Base-by-base conservation (phyloP, 1,140 invertebrate species). In the Drosophila grimshawi region DNA sequence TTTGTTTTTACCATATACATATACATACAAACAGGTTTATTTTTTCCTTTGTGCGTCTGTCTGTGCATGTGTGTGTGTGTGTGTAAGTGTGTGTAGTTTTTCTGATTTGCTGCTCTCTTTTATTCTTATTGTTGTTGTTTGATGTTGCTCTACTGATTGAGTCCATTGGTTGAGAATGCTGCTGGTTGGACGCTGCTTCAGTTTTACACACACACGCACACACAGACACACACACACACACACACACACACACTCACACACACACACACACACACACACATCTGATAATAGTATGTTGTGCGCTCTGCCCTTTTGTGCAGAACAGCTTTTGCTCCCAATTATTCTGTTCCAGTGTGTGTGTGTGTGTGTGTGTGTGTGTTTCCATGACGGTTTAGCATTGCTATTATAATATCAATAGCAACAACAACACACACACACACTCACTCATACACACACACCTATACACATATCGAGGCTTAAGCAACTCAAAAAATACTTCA, bases 1-100 rank as follows among this genome's bases (percentile, higher is more conserved):
- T 88, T 88, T 88, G 85, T 88, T 88, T 86, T 80, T 88, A 82
- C 83, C 71, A 79, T 66, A 69, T 66, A 74, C 45, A 62, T 65
- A 29, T 19, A 35, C 49, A 59, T 10, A n/a, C n/a, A 51, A 41
- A 63, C 65, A 46, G 33, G 10, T 57, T 51, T 49, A 5, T 60
- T 8, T 7, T 46, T 29, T 35, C 11, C 2, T 5, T 4, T 70
- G 3, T 43, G 8, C 19, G 19, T 19, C 19, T 57, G 6, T 43
- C 6, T 55, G 19, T 62, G 32, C 37, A 52, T 30, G 30, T 45
- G 29, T 63, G 48, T 51, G 11, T 66, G 33, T 67, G 27, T 61
- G 52, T 61, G 57, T 33, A 37, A 43, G 27, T 69, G 41, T 68
- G 35, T 60, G 65, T 62, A 64, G 52, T 64, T 65, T 59, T 75